phyloP scores from a whole-genome alignment of 2,888 invertebrate species.

The Pammene fasciana region DNA sequence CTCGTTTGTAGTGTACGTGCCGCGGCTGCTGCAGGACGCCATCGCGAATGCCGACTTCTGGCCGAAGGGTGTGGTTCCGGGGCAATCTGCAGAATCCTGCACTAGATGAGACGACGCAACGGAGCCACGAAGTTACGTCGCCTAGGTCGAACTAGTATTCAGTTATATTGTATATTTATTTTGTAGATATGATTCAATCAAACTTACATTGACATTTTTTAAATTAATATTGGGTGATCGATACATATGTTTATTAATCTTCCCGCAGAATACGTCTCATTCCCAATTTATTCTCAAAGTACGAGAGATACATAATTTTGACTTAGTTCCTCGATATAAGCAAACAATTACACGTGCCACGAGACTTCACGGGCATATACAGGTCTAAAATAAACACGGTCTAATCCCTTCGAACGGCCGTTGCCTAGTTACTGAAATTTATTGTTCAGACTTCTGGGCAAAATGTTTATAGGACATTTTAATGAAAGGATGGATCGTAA shows the following conservation, averaged over 20 bases:
- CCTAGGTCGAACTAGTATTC: no score
- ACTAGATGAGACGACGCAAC: no score
- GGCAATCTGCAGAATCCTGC: no score
- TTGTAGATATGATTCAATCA: no score
- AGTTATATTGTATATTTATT: no score
- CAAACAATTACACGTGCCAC: conserved; percentile 16
- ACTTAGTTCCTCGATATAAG: conserved; percentile 2
- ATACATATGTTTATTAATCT: neutral
- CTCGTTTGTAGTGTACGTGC: no score
- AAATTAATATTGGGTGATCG: neutral
- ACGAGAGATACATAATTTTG: conserved; percentile 18
- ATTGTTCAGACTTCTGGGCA: conserved; percentile 27
- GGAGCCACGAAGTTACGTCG: no score
- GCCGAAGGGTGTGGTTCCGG: no score
- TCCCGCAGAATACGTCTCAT: neutral
- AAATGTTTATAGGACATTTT: conserved; percentile 36
- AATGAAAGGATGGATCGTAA: conserved; percentile 23
- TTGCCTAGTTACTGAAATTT: conserved; percentile 32
- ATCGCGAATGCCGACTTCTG: no score
- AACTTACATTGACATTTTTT: no score
- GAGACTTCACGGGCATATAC: conserved; percentile 26
- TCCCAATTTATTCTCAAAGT: neutral
- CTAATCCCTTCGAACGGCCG: conserved; percentile 23
- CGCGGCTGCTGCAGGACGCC: no score
- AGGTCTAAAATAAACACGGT: conserved; percentile 27